Conservation (phyloP, 2,797 vertebrate genomes). For the Malacoctenus gilli region DNA sequence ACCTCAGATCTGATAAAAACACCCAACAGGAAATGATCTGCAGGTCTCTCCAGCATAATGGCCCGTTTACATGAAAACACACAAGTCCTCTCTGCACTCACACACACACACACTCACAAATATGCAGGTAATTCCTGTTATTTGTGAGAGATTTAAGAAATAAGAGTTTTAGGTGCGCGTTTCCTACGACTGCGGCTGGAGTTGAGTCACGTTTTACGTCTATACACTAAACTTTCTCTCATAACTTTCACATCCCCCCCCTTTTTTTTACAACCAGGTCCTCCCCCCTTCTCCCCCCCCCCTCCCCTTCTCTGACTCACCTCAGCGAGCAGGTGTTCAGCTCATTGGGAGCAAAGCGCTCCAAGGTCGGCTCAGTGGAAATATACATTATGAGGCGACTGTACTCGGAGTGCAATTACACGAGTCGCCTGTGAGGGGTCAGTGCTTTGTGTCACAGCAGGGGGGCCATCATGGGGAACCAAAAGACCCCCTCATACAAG, state of each 20-base stretch:
- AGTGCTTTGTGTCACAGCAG: constrained; percentile 30
- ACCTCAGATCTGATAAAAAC: constrained; percentile 74
- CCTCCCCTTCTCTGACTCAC: constrained; percentile 28
- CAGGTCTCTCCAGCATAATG: constrained; percentile 74
- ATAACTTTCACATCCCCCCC: constrained; percentile 46
- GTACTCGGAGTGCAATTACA: constrained; percentile 48
- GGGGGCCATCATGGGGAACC: too few species aligned
- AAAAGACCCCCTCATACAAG: constrained; percentile 15
- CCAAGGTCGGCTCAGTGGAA: constrained; percentile 45
- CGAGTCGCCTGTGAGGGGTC: constrained; percentile 47
- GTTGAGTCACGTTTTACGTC: constrained; percentile 7
- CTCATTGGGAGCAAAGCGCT: constrained; percentile 62
- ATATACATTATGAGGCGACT: constrained; percentile 39
- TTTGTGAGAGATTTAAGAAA: neutral
- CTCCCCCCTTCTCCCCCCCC: too few species aligned
- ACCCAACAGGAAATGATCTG: constrained; percentile 80
- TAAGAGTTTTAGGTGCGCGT: neutral
- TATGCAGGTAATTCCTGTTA: constrained; percentile 27
- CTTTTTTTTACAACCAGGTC: constrained; percentile 12
- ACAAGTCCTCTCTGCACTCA: constrained; percentile 6
- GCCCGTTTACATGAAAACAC: constrained; percentile 68
- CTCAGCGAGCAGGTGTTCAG: constrained; percentile 69
- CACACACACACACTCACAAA: neutral
- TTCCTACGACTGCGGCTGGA: too few species aligned
- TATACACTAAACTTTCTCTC: too few species aligned